Evolutionary conservation across 2,797 vertebrate species (phyloP).

Genomic region (Chiloscyllium punctatum): DNA sequence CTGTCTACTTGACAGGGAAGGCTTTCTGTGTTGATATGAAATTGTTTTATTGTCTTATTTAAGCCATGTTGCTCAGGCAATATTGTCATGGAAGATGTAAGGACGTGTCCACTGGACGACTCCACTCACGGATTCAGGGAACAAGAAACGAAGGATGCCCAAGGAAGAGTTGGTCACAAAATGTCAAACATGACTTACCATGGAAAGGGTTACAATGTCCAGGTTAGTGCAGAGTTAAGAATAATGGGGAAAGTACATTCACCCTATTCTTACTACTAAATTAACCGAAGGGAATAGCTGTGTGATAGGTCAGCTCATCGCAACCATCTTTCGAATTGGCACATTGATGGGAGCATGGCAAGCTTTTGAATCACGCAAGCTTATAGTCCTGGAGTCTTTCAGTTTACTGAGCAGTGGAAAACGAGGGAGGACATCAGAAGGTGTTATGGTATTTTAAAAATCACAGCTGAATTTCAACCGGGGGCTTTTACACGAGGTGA

Average conservation of each 20-base stretch:
- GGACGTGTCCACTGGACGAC: not conserved
- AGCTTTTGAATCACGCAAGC: not conserved
- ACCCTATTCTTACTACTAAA: not conserved
- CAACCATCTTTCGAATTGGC: not conserved
- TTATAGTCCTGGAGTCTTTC: not conserved
- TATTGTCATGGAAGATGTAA: not conserved
- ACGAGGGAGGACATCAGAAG: not conserved
- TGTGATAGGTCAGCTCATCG: not conserved
- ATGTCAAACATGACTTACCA: not conserved
- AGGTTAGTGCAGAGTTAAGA: not conserved
- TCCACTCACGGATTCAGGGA: not conserved
- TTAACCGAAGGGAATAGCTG: not conserved
- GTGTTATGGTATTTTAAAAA: not conserved
- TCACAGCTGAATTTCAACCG: not conserved
- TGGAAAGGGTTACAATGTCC: not conserved
- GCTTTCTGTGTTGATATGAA: not conserved
- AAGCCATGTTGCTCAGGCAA: not conserved
- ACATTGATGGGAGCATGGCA: not conserved
- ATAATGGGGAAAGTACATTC: not conserved
- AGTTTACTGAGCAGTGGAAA: not conserved
- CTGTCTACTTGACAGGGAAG: not conserved
- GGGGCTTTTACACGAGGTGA: not conserved
- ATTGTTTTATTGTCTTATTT: not conserved
- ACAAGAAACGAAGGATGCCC: not conserved
- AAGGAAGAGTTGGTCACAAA: not conserved